Conservation (phyloP, 1,140 invertebrate species). For the Zaprionus gabonicus region DNA sequence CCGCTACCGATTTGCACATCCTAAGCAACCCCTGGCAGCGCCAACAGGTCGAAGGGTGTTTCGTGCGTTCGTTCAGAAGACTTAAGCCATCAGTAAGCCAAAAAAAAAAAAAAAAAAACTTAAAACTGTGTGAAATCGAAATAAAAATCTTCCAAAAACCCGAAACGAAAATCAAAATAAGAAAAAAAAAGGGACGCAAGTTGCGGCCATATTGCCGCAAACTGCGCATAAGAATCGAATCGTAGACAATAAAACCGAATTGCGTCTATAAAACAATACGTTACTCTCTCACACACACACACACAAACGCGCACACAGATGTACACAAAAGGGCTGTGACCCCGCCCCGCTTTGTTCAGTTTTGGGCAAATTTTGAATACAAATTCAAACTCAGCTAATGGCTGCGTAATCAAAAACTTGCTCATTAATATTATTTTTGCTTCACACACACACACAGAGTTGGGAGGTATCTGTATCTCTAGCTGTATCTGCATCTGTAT, state of each 20-base stretch:
- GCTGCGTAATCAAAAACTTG: conserved; percentile 61
- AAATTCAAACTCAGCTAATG: conserved; percentile 54
- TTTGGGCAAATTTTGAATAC: conserved; percentile 31
- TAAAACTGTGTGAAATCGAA: background rate
- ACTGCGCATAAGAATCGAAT: conserved; percentile 45
- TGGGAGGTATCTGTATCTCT: conserved; percentile 23
- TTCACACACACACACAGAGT: conserved; percentile 17
- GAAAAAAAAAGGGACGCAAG: conserved; percentile 8
- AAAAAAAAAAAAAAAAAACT: background rate
- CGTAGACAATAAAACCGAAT: conserved; percentile 47
- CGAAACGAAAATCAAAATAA: conserved; percentile 4
- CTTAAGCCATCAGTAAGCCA: background rate
- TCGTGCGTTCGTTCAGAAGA: background rate
- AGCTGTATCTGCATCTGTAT: conserved; percentile 31
- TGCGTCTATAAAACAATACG: conserved; percentile 43
- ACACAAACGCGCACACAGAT: background rate
- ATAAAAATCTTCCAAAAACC: background rate
- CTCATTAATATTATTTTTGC: conserved; percentile 61
- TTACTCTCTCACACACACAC: background rate
- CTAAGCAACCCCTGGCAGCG: conserved; percentile 11
- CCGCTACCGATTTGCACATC: conserved; percentile 14
- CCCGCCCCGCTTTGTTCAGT: background rate
- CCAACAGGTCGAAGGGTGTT: background rate
- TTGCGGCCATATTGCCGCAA: conserved; percentile 35
- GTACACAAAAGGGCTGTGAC: conserved; percentile 26